phyloP scores from a whole-genome alignment of 2,113 vertebrate species.

The Hiodon alosoides region DNA sequence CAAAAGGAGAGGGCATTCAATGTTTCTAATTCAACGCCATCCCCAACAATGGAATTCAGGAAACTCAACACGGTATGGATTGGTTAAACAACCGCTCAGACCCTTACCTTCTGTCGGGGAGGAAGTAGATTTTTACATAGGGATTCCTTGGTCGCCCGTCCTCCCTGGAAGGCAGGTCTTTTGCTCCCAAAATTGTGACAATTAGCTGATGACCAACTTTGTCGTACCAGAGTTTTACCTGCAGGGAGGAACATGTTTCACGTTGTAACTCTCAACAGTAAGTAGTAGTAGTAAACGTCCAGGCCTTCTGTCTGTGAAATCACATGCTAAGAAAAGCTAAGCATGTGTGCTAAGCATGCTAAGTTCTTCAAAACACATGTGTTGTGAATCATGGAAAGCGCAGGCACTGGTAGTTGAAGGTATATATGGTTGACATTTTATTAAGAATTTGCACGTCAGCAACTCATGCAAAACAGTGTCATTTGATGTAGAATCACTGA shows the following conservation, averaged over 20 bases:
- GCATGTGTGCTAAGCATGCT: too few species aligned
- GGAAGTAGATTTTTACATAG: slow-evolving; percentile 95
- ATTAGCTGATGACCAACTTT: slow-evolving; percentile 94
- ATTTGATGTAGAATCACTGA: too few species aligned
- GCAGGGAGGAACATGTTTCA: slow-evolving; percentile 21
- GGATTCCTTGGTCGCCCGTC: slow-evolving; percentile 92
- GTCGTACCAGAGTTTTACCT: slow-evolving; percentile 97
- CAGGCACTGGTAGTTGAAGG: background rate
- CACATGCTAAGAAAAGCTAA: slow-evolving; percentile 26
- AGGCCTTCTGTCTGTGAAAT: background rate
- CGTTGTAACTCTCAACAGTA: too few species aligned
- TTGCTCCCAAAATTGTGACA: slow-evolving; percentile 93
- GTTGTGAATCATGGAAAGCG: background rate
- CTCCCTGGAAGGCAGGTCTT: slow-evolving; percentile 88
- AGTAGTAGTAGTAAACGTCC: too few species aligned
- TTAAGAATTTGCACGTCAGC: too few species aligned
- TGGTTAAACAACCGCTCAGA: background rate
- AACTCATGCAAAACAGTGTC: too few species aligned
- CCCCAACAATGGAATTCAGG: too few species aligned
- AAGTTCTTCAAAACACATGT: background rate
- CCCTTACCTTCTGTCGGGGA: slow-evolving; percentile 90
- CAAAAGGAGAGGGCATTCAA: too few species aligned
- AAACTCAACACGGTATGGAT: background rate
- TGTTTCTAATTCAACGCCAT: too few species aligned
- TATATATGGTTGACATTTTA: background rate